Evolutionary conservation across 1,140 invertebrate species (phyloP).

Genomic region (Leguminivora glycinivorella): DNA sequence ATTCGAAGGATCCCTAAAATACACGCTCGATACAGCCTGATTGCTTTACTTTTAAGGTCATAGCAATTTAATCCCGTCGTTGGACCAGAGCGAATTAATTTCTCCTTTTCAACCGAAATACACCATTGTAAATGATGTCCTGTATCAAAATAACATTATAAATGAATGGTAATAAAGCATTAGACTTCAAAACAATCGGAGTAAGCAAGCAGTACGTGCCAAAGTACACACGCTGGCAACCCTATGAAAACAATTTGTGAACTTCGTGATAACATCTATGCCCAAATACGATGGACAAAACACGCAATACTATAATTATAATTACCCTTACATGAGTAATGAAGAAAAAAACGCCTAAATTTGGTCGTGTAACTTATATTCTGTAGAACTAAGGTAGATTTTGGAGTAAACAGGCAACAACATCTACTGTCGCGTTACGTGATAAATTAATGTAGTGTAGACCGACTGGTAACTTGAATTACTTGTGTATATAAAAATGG

Average conservation of each 20-base stretch:
- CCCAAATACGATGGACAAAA: constrained; percentile 45
- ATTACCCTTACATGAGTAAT: constrained; percentile 42
- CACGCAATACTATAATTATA: constrained; percentile 55
- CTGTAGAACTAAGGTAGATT: not conserved
- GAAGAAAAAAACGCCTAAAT: constrained; percentile 29
- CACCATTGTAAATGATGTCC: not conserved
- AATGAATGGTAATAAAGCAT: not conserved
- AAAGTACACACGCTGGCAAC: not conserved
- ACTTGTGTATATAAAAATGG: not conserved
- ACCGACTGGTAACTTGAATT: not conserved
- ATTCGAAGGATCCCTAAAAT: constrained; percentile 8
- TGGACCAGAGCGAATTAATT: constrained; percentile 23
- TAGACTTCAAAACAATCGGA: constrained; percentile 1
- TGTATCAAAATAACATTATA: not conserved
- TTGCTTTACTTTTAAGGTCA: constrained; percentile 43
- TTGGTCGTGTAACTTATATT: not conserved
- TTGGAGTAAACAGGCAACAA: too few relatives aligned
- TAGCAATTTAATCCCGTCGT: constrained; percentile 10
- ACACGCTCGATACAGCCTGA: constrained; percentile 31
- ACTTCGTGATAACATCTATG: constrained; percentile 47
- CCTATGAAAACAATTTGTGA: constrained; percentile 41
- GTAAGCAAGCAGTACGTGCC: not conserved
- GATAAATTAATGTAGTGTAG: not conserved
- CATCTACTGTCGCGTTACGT: constrained; percentile 4
- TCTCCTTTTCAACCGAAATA: constrained; percentile 1